phyloP scores from a whole-genome alignment of 1,140 invertebrate species.

The Helicoverpa zea region DNA sequence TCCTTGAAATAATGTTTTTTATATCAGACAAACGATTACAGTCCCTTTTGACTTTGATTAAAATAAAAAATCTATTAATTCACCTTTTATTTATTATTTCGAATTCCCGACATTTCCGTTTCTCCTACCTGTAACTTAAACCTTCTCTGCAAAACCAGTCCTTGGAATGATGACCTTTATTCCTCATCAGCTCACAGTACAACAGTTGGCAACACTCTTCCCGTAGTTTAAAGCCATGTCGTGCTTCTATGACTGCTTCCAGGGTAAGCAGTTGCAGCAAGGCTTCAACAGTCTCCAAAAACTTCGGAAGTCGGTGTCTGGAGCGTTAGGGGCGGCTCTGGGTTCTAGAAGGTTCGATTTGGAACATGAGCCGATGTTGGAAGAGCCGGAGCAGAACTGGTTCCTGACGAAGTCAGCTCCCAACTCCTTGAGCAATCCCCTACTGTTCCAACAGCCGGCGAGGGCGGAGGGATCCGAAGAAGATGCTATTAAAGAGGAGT shows the following conservation, averaged over 20 bases:
- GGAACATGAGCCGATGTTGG: slow-evolving; percentile 81
- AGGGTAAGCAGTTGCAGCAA: slow-evolving; percentile 84
- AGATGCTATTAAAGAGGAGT: slow-evolving; percentile 78
- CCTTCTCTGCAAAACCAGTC: not conserved
- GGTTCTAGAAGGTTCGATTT: slow-evolving; percentile 82
- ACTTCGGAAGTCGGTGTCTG: slow-evolving; percentile 90
- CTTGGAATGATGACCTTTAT: slow-evolving; percentile 62
- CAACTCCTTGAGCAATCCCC: slow-evolving; percentile 91
- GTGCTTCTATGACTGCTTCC: slow-evolving; percentile 86
- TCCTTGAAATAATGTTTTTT: too few species aligned
- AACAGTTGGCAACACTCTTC: slow-evolving; percentile 61
- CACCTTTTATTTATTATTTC: not conserved
- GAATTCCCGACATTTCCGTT: not conserved
- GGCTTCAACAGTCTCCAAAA: slow-evolving; percentile 90
- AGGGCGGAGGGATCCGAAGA: slow-evolving; percentile 71
- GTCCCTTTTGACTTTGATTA: not conserved
- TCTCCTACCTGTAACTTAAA: not conserved
- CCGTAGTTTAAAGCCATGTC: slow-evolving; percentile 85
- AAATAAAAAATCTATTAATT: not conserved
- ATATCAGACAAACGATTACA: not conserved
- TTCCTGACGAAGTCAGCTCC: slow-evolving; percentile 92
- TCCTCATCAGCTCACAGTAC: slow-evolving; percentile 71
- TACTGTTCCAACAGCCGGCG: slow-evolving; percentile 73
- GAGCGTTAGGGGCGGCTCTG: slow-evolving; percentile 87
- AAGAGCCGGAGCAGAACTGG: slow-evolving; percentile 90